Base-by-base conservation (phyloP, 1,140 invertebrate species). In the Dolichoris vasculosae region DNA sequence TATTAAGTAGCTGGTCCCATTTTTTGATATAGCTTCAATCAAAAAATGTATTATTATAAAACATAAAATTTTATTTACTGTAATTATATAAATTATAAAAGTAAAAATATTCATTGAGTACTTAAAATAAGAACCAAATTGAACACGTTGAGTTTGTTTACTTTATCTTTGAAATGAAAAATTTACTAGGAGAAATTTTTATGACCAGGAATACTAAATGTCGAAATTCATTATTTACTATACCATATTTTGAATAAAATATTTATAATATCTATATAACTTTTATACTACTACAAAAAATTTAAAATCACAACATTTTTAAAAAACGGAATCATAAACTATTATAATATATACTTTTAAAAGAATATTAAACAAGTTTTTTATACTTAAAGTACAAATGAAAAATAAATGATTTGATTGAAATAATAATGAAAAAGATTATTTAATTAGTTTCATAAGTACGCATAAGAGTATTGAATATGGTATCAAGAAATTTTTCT, bases 121-220 rank as follows among this genome's bases (percentile, higher is more conserved):
- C 13, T 46, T 40, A 43, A 78, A 51, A 81, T 67, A 82, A 30
- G 85, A 80, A 86, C 85, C 85, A 86, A 86, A 32, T 43, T 4
- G 32, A 48, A 51, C 71, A 71, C 75, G 75, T 83, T 43, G 43
- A 83, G 7, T 26, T 46, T 55, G 13, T 67, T 78, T 67, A 35
- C n/a, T 85, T 75, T 55, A 78, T 26, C 63, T 20, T 73, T 30
- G 55, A 23, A 43, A 75, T 48, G 63, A 46, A 48, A 86, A 43
- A 82, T 55, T 69, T 32, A 59, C 79, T n/a, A 86, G 79, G 43
- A 86, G 73, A 78, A 43, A 63, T 82, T 82, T 55, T 59, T 80
- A 77, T 86, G 43, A 78, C 78, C 59, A 78, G 73, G 59, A 86
- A 82, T 43, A 82, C 51, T 64, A 69, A 82, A 85, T 81, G 67